phyloP scores from a whole-genome alignment of 2,113 vertebrate species.

The Prinia subflava region DNA sequence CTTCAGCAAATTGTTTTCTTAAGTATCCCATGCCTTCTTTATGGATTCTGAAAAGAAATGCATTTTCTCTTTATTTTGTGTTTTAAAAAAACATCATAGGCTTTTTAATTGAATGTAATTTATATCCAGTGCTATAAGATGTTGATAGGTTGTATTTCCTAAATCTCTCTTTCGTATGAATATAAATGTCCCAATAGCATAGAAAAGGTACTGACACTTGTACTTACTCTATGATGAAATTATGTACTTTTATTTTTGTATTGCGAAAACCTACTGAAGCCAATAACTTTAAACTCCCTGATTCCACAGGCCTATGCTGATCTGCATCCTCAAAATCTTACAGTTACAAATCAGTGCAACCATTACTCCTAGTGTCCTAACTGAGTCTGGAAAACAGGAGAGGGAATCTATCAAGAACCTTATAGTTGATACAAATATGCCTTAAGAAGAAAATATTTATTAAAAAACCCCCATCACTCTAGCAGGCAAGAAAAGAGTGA shows the following conservation, averaged over 20 bases:
- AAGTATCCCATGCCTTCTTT: constrained; percentile 24
- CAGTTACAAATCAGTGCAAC: neutral
- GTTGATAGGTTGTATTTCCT: neutral
- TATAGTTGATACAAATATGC: neutral
- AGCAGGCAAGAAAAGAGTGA: neutral
- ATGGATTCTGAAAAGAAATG: constrained; percentile 16
- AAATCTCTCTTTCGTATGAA: neutral
- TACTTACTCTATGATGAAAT: neutral
- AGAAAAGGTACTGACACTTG: constrained; percentile 7
- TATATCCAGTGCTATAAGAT: constrained; percentile 13
- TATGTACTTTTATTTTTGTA: neutral
- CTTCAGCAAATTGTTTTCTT: constrained; percentile 73
- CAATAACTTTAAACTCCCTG: neutral
- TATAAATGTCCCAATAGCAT: neutral
- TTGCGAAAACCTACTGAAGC: neutral
- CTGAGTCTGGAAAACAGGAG: neutral
- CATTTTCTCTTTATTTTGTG: neutral
- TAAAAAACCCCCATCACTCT: neutral
- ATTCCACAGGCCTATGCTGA: neutral
- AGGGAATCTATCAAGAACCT: neutral
- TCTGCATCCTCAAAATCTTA: neutral
- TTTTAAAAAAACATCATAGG: neutral
- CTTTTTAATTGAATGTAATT: constrained; percentile 45
- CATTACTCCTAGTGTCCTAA: neutral
- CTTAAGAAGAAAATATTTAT: neutral